phyloP scores from a whole-genome alignment of 2,888 invertebrate species.

The Tyria jacobaeae region DNA sequence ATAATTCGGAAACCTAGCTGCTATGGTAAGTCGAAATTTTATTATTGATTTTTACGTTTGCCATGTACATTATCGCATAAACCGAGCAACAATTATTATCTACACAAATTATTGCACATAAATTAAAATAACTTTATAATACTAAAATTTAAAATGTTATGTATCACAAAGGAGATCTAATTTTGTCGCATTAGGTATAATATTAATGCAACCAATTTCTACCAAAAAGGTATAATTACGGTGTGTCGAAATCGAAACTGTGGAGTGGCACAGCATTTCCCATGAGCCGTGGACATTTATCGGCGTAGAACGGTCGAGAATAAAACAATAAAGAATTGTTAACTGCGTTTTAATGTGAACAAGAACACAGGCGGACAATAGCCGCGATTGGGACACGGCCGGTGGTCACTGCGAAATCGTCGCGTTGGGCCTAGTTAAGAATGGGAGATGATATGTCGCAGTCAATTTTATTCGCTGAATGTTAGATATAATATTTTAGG shows the following conservation, averaged over 20 bases:
- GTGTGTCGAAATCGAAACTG: constrained; percentile 68
- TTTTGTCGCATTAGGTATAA: constrained; percentile 59
- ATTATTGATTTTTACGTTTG: not conserved
- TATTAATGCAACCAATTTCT: constrained; percentile 74
- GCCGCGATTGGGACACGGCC: constrained; percentile 76
- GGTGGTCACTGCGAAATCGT: constrained; percentile 77
- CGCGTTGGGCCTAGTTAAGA: constrained; percentile 49
- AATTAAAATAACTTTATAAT: constrained; percentile 36
- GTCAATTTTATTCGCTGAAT: constrained; percentile 18
- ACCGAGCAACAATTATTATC: not conserved
- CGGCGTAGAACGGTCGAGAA: constrained; percentile 72
- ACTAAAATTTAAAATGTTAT: constrained; percentile 61
- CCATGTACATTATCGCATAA: not conserved
- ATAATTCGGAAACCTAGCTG: not conserved
- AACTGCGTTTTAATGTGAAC: constrained; percentile 86
- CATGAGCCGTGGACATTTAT: constrained; percentile 82
- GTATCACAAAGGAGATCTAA: constrained; percentile 21
- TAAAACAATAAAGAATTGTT: constrained; percentile 86
- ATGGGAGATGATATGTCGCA: constrained; percentile 8
- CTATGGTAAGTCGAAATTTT: not conserved
- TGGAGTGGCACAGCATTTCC: constrained; percentile 71
- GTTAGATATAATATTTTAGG: not conserved
- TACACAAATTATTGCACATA: not conserved
- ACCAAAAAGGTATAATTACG: constrained; percentile 77
- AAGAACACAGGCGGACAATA: constrained; percentile 83